Conservation (phyloP, 2,888 invertebrate species). For the Stratiomys singularior region DNA sequence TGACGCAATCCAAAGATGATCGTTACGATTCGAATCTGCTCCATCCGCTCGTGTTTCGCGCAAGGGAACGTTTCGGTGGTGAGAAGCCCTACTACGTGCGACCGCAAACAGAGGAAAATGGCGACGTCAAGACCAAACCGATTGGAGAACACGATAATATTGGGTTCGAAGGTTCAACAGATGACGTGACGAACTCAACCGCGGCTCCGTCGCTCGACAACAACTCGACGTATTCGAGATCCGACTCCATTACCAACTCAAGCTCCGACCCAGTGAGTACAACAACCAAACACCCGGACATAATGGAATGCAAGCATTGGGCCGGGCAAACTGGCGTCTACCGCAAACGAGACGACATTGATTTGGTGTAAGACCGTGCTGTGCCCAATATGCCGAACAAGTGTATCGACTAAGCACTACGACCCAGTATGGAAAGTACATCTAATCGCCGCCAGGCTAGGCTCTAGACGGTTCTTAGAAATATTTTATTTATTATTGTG, state of each 20-base stretch:
- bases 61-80: constrained; percentile 71
- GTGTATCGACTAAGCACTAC: not conserved
- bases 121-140: constrained; percentile 52
- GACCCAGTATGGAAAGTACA: not conserved
- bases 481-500: too few species aligned
- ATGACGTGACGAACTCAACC: constrained; percentile 33
- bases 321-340: constrained; percentile 44
- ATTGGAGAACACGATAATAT: constrained; percentile 51
- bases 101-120: constrained; percentile 52
- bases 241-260: not conserved
- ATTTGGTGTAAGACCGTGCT: constrained; percentile 20
- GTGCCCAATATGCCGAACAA: not conserved
- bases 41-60: constrained; percentile 72
- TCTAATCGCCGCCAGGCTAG: not conserved
- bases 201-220: constrained; percentile 2
- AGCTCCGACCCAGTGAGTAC: not conserved
- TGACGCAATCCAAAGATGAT: constrained; percentile 71
- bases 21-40: constrained; percentile 74
- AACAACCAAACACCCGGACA: constrained; percentile 45
- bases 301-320: constrained; percentile 50
- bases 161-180: constrained; percentile 36
- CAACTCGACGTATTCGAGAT: not conserved
- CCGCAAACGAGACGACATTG: constrained; percentile 42
- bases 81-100: constrained; percentile 68
- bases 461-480: not conserved